Conservation (phyloP, 2,797 vertebrate species). For the Paramormyrops hopkinsi region DNA sequence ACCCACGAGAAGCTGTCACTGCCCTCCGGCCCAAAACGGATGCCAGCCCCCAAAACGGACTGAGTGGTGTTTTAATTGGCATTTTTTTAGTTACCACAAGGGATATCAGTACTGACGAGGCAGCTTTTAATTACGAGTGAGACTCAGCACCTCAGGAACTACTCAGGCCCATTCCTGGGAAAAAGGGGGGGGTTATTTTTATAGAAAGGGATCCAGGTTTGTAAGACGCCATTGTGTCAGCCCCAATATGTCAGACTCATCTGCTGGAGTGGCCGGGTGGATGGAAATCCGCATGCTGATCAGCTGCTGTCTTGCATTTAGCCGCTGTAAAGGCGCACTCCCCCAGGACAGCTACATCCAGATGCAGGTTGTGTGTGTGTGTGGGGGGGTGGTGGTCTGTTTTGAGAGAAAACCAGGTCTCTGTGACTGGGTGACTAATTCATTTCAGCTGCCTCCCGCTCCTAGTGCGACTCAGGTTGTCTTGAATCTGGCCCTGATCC, state of each 20-base stretch:
- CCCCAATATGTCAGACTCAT: background rate
- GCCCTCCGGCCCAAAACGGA: background rate
- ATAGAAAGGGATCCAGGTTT: conserved; percentile 16
- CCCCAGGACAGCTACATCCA: background rate
- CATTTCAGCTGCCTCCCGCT: background rate
- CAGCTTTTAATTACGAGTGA: conserved; percentile 5
- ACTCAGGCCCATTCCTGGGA: conserved; percentile 12
- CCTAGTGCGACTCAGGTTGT: background rate
- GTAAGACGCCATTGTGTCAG: background rate
- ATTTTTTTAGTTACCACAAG: conserved; percentile 15
- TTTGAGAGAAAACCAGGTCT: background rate
- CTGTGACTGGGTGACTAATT: background rate
- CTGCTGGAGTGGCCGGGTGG: background rate
- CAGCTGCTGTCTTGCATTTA: background rate
- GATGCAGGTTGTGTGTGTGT: background rate
- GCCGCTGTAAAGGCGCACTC: background rate
- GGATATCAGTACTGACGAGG: conserved; percentile 18
- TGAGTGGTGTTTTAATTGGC: conserved; percentile 19
- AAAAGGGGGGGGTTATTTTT: background rate
- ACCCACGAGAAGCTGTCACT: background rate
- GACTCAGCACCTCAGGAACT: conserved; percentile 13
- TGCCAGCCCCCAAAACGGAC: background rate
- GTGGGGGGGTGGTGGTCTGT: background rate
- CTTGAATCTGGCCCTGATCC: background rate
- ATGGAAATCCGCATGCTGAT: background rate